Percentiles rank a stretch among this genome's conserved stretches.
Evolutionary conservation across 2,113 vertebrate genomes (phyloP).

Genomic region (Puma concolor): DNA sequence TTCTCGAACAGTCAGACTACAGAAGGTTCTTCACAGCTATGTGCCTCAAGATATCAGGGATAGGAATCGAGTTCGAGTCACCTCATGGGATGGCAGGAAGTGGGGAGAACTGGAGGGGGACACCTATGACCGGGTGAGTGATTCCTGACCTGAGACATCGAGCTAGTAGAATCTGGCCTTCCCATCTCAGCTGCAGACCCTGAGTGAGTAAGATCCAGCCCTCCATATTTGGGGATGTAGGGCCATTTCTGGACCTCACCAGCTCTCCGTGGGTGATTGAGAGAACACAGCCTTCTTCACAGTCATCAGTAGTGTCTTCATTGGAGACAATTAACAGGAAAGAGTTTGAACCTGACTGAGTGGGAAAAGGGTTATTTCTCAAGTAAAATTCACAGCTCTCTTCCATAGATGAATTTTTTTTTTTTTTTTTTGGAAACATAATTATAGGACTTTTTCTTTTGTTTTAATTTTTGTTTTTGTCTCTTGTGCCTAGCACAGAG

Average conservation of each 20-base stretch:
- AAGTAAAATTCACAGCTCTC: slow-evolving; percentile 20
- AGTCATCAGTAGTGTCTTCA: background rate
- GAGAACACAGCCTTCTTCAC: background rate
- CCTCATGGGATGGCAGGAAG: slow-evolving; percentile 90
- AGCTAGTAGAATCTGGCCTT: background rate
- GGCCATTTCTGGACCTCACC: background rate
- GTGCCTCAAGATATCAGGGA: slow-evolving; percentile 87
- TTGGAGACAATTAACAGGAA: slow-evolving; percentile 34
- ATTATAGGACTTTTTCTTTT: background rate
- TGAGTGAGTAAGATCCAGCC: background rate
- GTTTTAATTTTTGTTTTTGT: background rate
- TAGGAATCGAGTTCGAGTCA: slow-evolving; percentile 86
- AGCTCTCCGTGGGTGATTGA: background rate
- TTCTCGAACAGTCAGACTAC: slow-evolving; percentile 90
- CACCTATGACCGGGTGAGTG: slow-evolving; percentile 92
- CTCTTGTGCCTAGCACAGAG: background rate
- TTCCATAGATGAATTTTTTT: slow-evolving; percentile 12
- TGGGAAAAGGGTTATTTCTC: slow-evolving; percentile 38
- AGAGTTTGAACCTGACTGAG: slow-evolving; percentile 15
- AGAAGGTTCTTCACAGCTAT: slow-evolving; percentile 89
- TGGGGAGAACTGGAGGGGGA: slow-evolving; percentile 89
- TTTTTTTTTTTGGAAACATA: slow-evolving; percentile 46
- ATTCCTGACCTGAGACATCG: background rate
- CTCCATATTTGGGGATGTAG: background rate
- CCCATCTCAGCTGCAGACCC: background rate